Percentiles rank a stretch among this genome's conserved stretches.
These are phyloP conservation scores for Anomalospiza imberbis DNA, from an alignment of 2,797 vertebrate genomes.

Conservation along the genomic window DNA sequence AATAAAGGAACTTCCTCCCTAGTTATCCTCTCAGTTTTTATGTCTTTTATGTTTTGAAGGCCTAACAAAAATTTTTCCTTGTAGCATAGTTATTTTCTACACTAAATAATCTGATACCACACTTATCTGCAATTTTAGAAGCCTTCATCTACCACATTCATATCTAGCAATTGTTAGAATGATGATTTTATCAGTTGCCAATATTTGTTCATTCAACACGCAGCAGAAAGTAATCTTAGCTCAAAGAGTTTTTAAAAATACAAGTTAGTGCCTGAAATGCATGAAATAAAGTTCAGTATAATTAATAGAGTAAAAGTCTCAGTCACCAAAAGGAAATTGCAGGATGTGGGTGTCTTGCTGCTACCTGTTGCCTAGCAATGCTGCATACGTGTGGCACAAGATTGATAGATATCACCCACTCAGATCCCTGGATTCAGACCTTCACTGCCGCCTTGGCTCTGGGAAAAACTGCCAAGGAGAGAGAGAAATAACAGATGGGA, in stretches of 20 bases:
- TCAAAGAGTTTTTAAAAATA: constrained; percentile 34
- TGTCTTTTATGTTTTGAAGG: constrained; percentile 15
- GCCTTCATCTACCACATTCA: not conserved
- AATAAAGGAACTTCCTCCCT: constrained; percentile 15
- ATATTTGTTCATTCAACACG: constrained; percentile 16
- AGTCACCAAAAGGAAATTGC: constrained; percentile 69
- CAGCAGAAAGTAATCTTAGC: constrained; percentile 39
- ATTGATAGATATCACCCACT: constrained; percentile 74
- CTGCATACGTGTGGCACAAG: constrained; percentile 57
- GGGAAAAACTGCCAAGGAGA: constrained; percentile 23
- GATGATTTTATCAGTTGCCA: constrained; percentile 22
- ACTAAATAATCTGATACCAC: constrained; percentile 20
- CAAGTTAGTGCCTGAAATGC: constrained; percentile 37
- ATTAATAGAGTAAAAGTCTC: constrained; percentile 70
- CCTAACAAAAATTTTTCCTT: not conserved
- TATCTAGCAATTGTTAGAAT: constrained; percentile 2
- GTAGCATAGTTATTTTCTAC: constrained; percentile 10
- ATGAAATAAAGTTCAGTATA: constrained; percentile 60
- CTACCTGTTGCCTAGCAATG: constrained; percentile 72
- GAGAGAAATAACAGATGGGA: constrained; percentile 29
- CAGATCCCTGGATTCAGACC: constrained; percentile 69
- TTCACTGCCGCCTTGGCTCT: not conserved
- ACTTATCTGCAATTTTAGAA: constrained; percentile 32
- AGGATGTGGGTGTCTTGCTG: constrained; percentile 62
- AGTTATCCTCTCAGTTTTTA: constrained; percentile 12